Evolutionary conservation across 2,113 vertebrate genomes (phyloP).

Genomic region (Leucopternis melanops): DNA sequence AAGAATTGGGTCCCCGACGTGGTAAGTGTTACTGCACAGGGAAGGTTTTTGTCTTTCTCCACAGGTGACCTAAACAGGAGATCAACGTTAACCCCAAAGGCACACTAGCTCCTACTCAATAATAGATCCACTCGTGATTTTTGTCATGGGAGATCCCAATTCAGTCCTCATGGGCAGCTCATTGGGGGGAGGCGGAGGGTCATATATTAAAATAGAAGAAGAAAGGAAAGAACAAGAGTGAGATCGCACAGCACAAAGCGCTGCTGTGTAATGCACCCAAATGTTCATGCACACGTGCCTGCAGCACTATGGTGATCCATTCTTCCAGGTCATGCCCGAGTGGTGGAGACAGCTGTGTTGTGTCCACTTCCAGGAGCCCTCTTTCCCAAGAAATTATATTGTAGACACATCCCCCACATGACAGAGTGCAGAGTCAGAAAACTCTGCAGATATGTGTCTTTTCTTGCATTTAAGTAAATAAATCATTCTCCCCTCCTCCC

Average conservation of each 20-base stretch:
- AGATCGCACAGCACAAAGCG: neutral
- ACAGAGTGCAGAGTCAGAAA: neutral
- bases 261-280: neutral
- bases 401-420: neutral
- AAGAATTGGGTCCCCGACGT: neutral
- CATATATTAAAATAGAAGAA: neutral
- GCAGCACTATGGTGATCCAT: neutral
- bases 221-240: neutral
- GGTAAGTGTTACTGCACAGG: neutral
- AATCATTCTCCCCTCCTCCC: neutral
- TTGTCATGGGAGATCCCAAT: neutral
- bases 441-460: neutral
- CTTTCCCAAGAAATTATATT: neutral
- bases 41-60: neutral
- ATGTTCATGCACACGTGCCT: fast-evolving
- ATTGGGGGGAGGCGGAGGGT: neutral
- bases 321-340: neutral
- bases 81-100: neutral
- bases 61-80: neutral
- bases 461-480: neutral
- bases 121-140: neutral
- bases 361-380: neutral
- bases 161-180: neutral
- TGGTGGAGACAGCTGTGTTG: neutral
- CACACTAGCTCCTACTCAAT: neutral